A percentile compares a stretch with the other conserved stretches of the same genome.
phyloP scores from a whole-genome alignment of 1,140 invertebrate species.

The Leptinotarsa lineolata region DNA sequence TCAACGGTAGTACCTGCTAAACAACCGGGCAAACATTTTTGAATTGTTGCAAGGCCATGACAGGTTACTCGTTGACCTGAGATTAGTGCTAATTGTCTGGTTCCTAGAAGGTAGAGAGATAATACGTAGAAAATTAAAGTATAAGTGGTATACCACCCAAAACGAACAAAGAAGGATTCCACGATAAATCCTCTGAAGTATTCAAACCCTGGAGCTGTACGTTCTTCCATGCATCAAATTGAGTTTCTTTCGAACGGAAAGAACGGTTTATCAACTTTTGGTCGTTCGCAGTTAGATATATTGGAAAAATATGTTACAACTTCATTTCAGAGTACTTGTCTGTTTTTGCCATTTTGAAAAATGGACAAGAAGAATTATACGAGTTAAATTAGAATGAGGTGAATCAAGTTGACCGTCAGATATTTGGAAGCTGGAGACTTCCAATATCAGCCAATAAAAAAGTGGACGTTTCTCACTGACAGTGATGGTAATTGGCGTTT shows the following conservation, averaged over 20 bases:
- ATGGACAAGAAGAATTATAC: no score
- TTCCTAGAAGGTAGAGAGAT: conserved; percentile 17
- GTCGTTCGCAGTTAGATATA: no score
- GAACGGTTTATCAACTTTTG: no score
- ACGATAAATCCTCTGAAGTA: neutral
- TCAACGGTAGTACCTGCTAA: neutral
- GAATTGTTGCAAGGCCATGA: conserved; percentile 10
- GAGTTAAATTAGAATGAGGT: no score
- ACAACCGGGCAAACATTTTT: neutral
- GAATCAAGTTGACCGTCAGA: no score
- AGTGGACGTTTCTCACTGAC: no score
- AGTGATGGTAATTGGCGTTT: no score
- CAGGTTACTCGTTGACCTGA: conserved; percentile 22
- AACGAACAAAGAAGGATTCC: neutral
- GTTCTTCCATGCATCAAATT: neutral
- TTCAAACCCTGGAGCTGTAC: neutral
- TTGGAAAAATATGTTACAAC: no score
- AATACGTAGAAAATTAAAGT: neutral
- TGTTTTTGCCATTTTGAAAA: no score
- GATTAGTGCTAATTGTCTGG: conserved; percentile 18
- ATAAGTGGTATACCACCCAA: conserved; percentile 1
- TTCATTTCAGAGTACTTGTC: no score
- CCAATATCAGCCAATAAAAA: no score
- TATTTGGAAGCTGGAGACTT: no score
- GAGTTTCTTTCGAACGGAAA: neutral